Base-by-base conservation (phyloP, 1,140 invertebrate species). In the Drosophila repletoides region DNA sequence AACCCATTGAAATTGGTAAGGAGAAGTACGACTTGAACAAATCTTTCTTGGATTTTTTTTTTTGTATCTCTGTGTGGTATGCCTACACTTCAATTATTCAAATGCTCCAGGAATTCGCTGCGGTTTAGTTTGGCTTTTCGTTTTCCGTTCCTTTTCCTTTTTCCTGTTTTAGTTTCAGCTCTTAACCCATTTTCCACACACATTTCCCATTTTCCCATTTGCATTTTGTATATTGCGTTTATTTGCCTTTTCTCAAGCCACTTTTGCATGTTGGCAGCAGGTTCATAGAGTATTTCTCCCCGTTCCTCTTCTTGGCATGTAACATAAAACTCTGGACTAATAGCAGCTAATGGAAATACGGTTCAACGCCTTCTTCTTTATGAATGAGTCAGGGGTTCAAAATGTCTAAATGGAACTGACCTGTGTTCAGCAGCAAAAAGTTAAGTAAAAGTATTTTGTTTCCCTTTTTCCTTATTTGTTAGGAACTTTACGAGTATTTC, bases 261-360 rank as follows among this genome's bases (percentile, higher is more conserved):
- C 19, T 48, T 19, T 29, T 36, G 28, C 49, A 53, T 71, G 73
- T 66, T 49, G 17, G 72, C 29, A 43, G 59, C 55, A 58, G 66
- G 76, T 59, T 72, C 29, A 26, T n/a, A 5, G 28, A 22, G 29
- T 21, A 17, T 36, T 49, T 51, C 38, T 17, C 22, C 51, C 49
- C 55, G 73, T 76, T 76, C 76, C 31, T 53, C 55, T 48, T 33
- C 7, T 7, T 19, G 33, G 67, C 56, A 66, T 58, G 79, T 74
- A 83, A 83, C 70, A 77, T 46, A 71, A 84, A 63, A 77, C 79
- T 53, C 10, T 55, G 31, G 31, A 49, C 52, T 79, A 83, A 83
- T 83, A 51, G 73, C 28, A 24, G 36, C 56, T 83, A 77, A 83
- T 83, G 80, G 79, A 38, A 26, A 58, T 43, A n/a, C 33, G 36